Evolutionary conservation across 2,113 vertebrate species (phyloP).

Genomic region (Electrona antarctica): DNA sequence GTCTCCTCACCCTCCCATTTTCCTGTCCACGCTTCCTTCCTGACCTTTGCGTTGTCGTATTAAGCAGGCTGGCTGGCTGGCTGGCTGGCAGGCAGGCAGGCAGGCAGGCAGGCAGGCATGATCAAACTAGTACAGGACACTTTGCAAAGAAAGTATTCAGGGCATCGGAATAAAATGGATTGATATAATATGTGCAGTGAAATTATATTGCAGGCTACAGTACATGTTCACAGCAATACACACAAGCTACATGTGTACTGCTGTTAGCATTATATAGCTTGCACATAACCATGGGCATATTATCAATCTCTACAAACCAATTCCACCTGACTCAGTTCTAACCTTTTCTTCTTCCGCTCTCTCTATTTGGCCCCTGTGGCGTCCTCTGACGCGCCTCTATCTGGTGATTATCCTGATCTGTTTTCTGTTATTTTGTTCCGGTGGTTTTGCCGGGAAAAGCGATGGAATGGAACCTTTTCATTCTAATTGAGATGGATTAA

Average conservation of each 20-base stretch:
- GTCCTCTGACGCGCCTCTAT: not conserved
- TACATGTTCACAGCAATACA: too few relatives aligned
- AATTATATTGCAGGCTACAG: too few relatives aligned
- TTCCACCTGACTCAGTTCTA: not conserved
- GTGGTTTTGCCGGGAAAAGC: not conserved
- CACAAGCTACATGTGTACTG: too few relatives aligned
- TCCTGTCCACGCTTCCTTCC: not conserved
- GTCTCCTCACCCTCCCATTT: too few relatives aligned
- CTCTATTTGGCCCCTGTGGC: not conserved
- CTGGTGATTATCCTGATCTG: not conserved
- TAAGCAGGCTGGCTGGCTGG: too few relatives aligned
- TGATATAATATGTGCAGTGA: too few relatives aligned
- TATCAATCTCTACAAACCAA: not conserved
- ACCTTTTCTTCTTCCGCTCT: not conserved
- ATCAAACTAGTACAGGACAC: not conserved
- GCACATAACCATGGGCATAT: too few relatives aligned
- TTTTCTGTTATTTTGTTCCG: not conserved
- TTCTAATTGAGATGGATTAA: conserved; percentile 9
- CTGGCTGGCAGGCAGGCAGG: too few relatives aligned
- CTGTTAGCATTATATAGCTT: too few relatives aligned
- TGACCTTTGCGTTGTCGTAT: not conserved
- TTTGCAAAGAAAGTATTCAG: not conserved
- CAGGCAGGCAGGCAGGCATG: too few relatives aligned
- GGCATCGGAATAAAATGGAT: too few relatives aligned
- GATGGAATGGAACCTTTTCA: not conserved